Evolutionary conservation across 2,113 vertebrate species (phyloP), one percentile per base, ranked within the genome.

Genomic region (Sarotherodon lohbergeri): DNA sequence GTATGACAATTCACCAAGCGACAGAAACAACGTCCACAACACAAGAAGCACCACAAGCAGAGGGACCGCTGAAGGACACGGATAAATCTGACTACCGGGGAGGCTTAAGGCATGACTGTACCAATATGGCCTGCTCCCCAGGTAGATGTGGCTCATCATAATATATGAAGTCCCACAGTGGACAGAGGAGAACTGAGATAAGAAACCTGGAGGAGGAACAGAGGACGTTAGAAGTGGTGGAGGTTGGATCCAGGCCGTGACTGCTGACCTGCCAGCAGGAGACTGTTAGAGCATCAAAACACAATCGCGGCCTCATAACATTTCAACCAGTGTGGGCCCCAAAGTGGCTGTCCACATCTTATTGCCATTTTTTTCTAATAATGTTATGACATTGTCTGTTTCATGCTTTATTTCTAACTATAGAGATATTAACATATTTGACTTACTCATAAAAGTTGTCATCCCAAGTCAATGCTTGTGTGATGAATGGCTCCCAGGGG

Each of bases 11-110:
- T 63, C 59, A 19, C 16, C 29, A 6, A 4, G 59, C 3, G 2
- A 63, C 59, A 63, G 59, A 6, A 61, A 61, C 59, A 63, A 63
- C 29, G 10, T 63, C 59, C 59, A 63, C 59, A 63, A 19, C 59
- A 63, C 59, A 19, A 63, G 59, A 34, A 19, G 16, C 29, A 63
- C 17, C 57, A 61, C 57, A 61, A 19, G 29, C 29, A 34, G 27
- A 17, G 5, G 16, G 0, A 63, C 16, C 2, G 34, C 19, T 63
- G 29, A 63, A 34, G 59, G 29, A 34, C 59, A 19, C 2, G 2
- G 16, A 34, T 63, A 63, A 34, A 63, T 63, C 59, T 63, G 29
- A 63, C 59, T 34, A 34, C 29, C 3, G 3, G 59, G 16, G 59
- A 19, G 29, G 29, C 16, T 63, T 63, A 63, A 63, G 59, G 59